Evolutionary conservation across 2,888 invertebrate species (phyloP).

Genomic region (Diabrotica balteata): DNA sequence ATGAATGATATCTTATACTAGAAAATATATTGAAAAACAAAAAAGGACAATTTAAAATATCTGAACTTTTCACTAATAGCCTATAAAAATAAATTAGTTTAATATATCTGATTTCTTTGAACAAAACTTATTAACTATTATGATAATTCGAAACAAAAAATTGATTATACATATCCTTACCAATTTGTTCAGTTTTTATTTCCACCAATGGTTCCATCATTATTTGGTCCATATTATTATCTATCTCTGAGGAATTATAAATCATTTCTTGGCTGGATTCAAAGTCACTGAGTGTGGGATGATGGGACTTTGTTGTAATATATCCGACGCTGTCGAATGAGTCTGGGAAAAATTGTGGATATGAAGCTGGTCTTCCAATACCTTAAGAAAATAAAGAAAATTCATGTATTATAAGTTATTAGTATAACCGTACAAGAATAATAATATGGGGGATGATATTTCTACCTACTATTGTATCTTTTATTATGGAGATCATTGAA

Average conservation of each 20-base stretch:
- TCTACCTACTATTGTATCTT: no score
- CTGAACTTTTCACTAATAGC: no score
- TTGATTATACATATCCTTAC: conserved; percentile 1
- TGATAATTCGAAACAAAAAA: no score
- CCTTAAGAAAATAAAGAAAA: not conserved
- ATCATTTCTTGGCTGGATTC: conserved; percentile 15
- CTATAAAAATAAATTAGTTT: no score
- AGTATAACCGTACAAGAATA: no score
- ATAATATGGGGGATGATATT: no score
- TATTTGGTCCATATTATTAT: conserved; percentile 26
- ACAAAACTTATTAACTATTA: no score
- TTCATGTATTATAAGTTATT: not conserved
- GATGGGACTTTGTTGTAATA: not conserved
- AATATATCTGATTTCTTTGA: no score
- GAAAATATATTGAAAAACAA: no score
- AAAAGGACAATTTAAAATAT: no score
- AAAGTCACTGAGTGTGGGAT: conserved; percentile 8
- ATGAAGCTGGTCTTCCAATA: conserved; percentile 1
- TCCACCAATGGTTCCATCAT: conserved; percentile 51
- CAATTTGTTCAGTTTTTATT: conserved; percentile 45
- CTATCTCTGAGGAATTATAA: conserved; percentile 41
- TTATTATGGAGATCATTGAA: no score
- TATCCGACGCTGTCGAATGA: conserved; percentile 2
- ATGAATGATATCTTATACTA: no score
- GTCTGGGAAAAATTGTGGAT: not conserved